These are phyloP conservation scores for Lepisosteus osseus DNA, from an alignment of 2,113 vertebrate species.

Conservation along the genomic window DNA sequence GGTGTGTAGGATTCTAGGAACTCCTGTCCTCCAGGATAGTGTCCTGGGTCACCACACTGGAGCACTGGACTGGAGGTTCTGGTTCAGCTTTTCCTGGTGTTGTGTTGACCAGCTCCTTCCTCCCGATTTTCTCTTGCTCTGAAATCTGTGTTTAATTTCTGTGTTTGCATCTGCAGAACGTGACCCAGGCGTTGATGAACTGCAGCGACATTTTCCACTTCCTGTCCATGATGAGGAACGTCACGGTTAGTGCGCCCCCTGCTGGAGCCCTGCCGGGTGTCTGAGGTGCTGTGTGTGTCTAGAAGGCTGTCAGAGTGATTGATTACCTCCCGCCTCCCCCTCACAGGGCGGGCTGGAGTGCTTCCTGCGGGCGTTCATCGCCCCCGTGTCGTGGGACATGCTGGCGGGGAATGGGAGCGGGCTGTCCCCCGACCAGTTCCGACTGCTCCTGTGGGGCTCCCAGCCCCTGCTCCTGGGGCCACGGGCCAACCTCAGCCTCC, in stretches of 20 bases:
- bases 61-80: no score
- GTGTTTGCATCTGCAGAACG: constrained; percentile 20
- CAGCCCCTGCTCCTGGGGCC: constrained; percentile 29
- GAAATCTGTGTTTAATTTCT: no score
- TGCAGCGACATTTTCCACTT: constrained; percentile 34
- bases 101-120: no score
- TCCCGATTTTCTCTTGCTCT: no score
- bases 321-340: background rate
- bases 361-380: constrained; percentile 46
- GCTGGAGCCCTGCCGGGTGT: background rate
- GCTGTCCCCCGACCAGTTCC: constrained; percentile 33
- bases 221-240: constrained; percentile 42
- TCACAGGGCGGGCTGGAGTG: constrained; percentile 40
- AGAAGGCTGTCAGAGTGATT: background rate
- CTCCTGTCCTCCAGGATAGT: no score
- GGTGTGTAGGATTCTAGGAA: no score
- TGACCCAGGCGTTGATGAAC: constrained; percentile 40
- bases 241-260: constrained; percentile 41
- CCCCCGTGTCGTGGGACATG: constrained; percentile 42
- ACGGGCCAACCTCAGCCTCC: constrained; percentile 26
- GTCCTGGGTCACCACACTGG: no score
- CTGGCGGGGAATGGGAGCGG: constrained; percentile 24
- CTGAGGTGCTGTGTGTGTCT: background rate
- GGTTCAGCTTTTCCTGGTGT: no score
- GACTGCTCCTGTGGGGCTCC: constrained; percentile 37